These are phyloP conservation scores for Odontomachus brunneus DNA, from an alignment of 1,140 invertebrate genomes.

Conservation along the genomic window DNA sequence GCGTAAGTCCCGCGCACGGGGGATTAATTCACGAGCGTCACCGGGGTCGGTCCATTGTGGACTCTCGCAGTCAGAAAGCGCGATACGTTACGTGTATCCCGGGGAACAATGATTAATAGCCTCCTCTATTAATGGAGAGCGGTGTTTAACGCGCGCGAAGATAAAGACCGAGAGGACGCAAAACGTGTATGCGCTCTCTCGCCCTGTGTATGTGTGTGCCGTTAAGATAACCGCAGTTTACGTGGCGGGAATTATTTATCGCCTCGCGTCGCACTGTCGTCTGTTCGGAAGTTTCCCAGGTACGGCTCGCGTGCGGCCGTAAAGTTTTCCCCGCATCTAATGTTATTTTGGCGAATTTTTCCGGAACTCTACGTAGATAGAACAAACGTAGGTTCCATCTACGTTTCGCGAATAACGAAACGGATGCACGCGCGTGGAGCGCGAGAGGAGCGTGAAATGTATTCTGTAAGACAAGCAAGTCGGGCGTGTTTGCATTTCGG, in stretches of 20 bases:
- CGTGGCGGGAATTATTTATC: too few relatives aligned
- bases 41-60: conserved; percentile 25
- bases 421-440: background rate
- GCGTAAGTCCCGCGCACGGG: conserved; percentile 21
- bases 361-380: background rate
- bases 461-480: background rate
- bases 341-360: too few relatives aligned
- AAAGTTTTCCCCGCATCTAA: background rate
- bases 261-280: background rate
- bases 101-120: conserved; percentile 37
- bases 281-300: background rate
- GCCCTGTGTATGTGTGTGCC: too few relatives aligned
- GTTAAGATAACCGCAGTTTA: too few relatives aligned
- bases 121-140: background rate
- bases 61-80: background rate
- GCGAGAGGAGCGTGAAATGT: background rate
- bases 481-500: conserved; percentile 3
- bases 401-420: background rate
- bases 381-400: background rate
- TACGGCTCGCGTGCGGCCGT: background rate
- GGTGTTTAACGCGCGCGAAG: background rate
- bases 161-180: background rate
- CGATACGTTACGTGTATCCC: background rate
- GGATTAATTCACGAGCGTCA: too few relatives aligned
- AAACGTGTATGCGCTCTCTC: background rate